Evolutionary conservation across 1,140 invertebrate species (phyloP), one percentile per base, ranked within the genome.

Genomic region (Caenorhabditis tropicalis): DNA sequence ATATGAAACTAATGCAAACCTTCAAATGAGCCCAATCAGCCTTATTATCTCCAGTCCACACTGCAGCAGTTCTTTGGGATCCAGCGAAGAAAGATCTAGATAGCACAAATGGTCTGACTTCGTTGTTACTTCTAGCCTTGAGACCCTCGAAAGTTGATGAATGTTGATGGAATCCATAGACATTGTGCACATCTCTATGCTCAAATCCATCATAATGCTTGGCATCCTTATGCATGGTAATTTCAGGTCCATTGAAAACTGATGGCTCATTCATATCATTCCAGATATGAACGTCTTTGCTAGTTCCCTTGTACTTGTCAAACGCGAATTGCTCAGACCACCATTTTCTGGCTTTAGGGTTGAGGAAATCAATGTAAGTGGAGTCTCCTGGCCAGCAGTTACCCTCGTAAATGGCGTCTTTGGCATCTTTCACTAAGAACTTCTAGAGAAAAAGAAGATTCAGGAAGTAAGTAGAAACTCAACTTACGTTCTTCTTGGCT

Each of bases 211-310:
- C 96, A 91, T 87, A 94, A 94, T 93, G 99, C 94, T 91, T 96
- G 94, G 39, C 89, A 91, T 94, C 93, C 89, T 93, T 93, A 86
- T 92, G 91, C 89, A 91, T 90, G 5, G 90, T 91, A 31, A 90
- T 93, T 93, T 99, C 98, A 0, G 98, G 98, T 0, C 97, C 97
- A 92, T 96, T 99, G 91, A 99, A 99, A 0, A 99, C 97, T 16
- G 95, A 96, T 0, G 97, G 97, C 91, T 99, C 98, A 90, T 99
- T 99, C 98, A 99, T 99, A 89, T 99, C 98, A 91, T 99, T 99
- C 98, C 98, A 99, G 49, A 96, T 95, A 91, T 96, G 95, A 0
- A 98, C 93, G 88, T 97, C 94, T 15, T 95, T 93, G 21, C 95
- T 96, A 0, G 96, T 95, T 0, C 96, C 96, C 98, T 90, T 95